These are phyloP conservation scores for Cheirogaleus major DNA, from an alignment of 2,797 vertebrate species.

Conservation along the genomic window DNA sequence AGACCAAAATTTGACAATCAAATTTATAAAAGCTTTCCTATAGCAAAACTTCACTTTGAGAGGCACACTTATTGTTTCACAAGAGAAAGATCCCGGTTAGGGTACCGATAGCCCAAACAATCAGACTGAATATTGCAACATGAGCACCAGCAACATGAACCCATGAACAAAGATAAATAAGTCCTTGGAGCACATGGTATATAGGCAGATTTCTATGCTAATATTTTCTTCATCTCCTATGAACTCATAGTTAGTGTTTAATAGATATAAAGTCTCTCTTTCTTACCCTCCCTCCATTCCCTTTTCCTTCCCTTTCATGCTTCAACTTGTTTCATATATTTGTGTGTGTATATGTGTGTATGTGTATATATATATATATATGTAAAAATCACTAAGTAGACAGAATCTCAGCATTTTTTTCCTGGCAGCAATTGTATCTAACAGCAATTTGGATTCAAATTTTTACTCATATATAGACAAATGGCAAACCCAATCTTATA, in stretches of 20 bases:
- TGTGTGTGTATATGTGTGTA: not conserved
- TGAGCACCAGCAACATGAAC: not conserved
- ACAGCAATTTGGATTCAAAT: not conserved
- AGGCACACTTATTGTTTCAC: not conserved
- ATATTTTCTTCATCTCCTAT: not conserved
- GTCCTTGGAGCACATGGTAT: accelerated
- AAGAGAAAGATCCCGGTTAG: not conserved
- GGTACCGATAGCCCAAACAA: not conserved
- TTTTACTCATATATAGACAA: not conserved
- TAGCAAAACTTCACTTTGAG: not conserved
- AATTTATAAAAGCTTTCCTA: not conserved
- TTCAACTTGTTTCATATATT: not conserved
- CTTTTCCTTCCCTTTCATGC: not conserved
- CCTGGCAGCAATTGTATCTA: not conserved
- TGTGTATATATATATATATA: not conserved
- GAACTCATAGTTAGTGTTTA: not conserved
- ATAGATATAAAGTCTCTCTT: not conserved
- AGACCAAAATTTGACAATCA: not conserved
- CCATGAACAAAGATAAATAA: not conserved
- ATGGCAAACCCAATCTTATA: not conserved
- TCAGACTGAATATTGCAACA: not conserved
- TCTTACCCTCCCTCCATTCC: not conserved
- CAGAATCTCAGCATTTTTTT: not conserved
- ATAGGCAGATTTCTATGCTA: not conserved
- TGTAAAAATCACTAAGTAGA: not conserved